Evolutionary conservation across 2,797 vertebrate genomes (phyloP).

Genomic region (Coregonus sp.): DNA sequence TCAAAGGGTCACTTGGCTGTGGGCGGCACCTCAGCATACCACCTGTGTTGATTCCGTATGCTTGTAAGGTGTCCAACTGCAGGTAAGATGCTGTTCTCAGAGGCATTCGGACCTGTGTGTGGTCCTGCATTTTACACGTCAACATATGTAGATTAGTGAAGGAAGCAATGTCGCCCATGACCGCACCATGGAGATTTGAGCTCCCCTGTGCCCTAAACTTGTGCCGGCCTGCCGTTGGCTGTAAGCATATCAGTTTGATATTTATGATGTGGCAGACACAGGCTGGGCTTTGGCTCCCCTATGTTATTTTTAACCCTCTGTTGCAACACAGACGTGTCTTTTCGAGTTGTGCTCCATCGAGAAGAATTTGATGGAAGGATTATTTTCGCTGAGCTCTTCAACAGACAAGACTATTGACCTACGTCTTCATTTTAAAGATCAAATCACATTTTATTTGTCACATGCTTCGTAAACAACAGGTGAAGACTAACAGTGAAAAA

Average conservation of each 20-base stretch:
- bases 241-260: constrained; percentile 39
- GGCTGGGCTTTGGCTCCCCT: constrained; percentile 21
- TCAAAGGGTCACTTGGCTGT: background rate
- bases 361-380: background rate
- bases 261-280: constrained; percentile 35
- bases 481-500: no score
- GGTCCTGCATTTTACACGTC: constrained; percentile 36
- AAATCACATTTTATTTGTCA: no score
- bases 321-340: constrained; percentile 17
- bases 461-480: no score
- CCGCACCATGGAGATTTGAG: constrained; percentile 35
- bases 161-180: constrained; percentile 34
- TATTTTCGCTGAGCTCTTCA: background rate
- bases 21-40: background rate
- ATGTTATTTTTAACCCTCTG: constrained; percentile 31
- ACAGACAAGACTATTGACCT: background rate
- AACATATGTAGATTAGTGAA: constrained; percentile 35
- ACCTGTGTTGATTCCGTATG: constrained; percentile 19
- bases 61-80: constrained; percentile 14
- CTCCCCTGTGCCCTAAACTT: constrained; percentile 25
- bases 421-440: background rate
- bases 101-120: constrained; percentile 34
- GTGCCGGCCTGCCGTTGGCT: constrained; percentile 35
- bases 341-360: background rate
- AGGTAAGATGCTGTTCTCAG: constrained; percentile 34